Percentiles rank a stretch among this genome's conserved stretches.
Conservation (phyloP, 2,113 vertebrate genomes). For the Grammomys dolichurus region DNA sequence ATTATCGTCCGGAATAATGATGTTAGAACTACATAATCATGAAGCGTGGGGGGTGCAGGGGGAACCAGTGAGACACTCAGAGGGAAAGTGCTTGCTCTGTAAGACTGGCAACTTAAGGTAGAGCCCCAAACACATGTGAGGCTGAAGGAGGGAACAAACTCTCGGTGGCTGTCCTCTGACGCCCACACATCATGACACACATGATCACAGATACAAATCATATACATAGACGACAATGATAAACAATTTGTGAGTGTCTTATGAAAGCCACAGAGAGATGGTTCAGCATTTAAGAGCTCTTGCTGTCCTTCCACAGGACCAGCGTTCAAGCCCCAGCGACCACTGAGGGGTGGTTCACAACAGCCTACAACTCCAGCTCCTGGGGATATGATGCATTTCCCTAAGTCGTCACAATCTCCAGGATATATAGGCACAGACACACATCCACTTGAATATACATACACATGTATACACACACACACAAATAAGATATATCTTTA, state of each 20-base stretch:
- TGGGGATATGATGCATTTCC: neutral
- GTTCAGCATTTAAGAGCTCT: neutral
- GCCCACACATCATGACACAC: neutral
- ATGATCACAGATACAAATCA: neutral
- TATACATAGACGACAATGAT: neutral
- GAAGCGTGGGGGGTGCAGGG: neutral
- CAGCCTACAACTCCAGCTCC: neutral
- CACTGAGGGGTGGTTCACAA: neutral
- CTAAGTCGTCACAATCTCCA: neutral
- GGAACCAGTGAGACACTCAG: neutral
- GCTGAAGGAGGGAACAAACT: neutral
- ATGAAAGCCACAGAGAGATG: neutral
- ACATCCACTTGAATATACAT: neutral
- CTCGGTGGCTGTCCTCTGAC: neutral
- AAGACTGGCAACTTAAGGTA: neutral
- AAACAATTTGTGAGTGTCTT: too few relatives aligned
- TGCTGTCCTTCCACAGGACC: neutral
- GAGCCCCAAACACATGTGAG: neutral
- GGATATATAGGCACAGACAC: neutral
- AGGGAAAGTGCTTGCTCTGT: neutral
- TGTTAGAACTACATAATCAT: neutral
- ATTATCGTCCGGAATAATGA: slow-evolving; percentile 10
- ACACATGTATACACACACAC: neutral
- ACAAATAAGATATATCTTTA: neutral
- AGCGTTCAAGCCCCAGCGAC: neutral